phyloP scores from a whole-genome alignment of 2,113 vertebrate genomes.

The Tilapia sparmanii region DNA sequence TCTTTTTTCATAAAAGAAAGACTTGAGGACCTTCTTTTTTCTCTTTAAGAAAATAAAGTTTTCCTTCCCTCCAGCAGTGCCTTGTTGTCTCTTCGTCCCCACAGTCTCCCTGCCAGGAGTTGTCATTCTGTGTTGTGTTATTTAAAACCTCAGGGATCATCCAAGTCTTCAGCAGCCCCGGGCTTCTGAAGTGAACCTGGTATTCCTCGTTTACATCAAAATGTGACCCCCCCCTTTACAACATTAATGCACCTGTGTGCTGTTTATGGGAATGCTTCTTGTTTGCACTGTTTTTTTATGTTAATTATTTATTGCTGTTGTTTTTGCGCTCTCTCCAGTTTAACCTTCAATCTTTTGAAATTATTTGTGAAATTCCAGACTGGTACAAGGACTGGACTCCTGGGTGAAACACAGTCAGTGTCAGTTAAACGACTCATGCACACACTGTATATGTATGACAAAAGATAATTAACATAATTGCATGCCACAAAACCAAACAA shows the following conservation, averaged over 20 bases:
- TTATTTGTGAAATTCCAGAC: background rate
- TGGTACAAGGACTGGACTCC: background rate
- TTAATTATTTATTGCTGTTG: background rate
- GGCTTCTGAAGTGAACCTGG: background rate
- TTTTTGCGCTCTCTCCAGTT: background rate
- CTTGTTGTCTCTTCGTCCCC: background rate
- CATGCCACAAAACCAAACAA: background rate
- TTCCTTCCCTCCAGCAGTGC: background rate
- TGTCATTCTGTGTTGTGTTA: background rate
- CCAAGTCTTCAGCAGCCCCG: background rate
- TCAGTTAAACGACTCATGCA: background rate
- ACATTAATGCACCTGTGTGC: background rate
- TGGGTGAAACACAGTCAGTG: background rate
- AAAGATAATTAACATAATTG: background rate
- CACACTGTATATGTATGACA: background rate
- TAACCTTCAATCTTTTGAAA: background rate
- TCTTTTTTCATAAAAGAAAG: background rate
- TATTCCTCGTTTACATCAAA: background rate
- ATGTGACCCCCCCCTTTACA: background rate
- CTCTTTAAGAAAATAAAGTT: background rate
- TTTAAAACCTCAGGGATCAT: constrained; percentile 16
- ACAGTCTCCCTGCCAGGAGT: background rate
- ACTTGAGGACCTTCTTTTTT: background rate
- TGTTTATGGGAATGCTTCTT: background rate
- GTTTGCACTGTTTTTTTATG: background rate